These are phyloP conservation scores for Erythrocebus patas DNA, from an alignment of 2,113 vertebrate genomes.

Conservation along the genomic window DNA sequence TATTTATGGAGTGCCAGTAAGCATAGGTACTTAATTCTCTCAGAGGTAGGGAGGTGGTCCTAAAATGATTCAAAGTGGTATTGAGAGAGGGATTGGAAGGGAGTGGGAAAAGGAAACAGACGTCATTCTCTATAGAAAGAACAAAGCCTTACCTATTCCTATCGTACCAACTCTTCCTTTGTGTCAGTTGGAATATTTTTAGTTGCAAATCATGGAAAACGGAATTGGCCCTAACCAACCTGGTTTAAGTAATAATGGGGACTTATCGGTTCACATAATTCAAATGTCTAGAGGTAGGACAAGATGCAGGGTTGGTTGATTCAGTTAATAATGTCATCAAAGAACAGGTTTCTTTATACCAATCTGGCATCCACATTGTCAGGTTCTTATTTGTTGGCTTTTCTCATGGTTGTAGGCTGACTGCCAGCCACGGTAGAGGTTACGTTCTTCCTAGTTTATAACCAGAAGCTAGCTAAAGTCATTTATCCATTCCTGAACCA, in stretches of 20 bases:
- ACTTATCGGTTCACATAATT: neutral
- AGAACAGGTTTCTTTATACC: neutral
- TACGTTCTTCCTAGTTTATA: neutral
- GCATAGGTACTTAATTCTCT: neutral
- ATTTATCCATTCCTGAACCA: neutral
- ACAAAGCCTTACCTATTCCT: neutral
- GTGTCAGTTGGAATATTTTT: neutral
- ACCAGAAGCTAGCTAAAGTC: neutral
- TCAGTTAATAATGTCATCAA: neutral
- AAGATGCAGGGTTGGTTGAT: neutral
- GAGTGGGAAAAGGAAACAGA: neutral
- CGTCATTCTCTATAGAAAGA: neutral
- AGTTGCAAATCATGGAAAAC: constrained; percentile 24
- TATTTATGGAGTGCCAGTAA: neutral
- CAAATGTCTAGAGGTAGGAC: neutral
- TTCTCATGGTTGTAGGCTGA: neutral
- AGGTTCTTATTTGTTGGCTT: neutral
- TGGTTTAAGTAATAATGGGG: neutral
- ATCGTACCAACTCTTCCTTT: neutral
- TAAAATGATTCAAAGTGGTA: neutral
- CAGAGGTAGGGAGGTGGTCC: neutral
- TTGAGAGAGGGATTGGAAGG: neutral
- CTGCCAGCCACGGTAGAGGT: neutral
- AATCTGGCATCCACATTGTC: neutral
- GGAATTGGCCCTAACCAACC: neutral